Evolutionary conservation across 2,797 vertebrate species (phyloP).

Genomic region (Parauchenoglanis ngamensis): DNA sequence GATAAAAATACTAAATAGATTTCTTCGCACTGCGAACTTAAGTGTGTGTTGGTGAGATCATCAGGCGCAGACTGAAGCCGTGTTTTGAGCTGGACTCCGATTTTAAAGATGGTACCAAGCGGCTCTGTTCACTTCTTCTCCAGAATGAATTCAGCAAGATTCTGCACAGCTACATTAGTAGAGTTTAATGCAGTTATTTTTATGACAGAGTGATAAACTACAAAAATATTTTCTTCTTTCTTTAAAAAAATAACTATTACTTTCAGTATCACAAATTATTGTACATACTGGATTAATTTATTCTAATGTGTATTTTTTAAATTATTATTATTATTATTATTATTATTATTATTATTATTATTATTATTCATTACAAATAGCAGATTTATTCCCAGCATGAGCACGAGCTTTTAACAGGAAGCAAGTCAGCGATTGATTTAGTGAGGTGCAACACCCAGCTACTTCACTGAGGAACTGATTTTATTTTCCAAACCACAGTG

Average conservation of each 20-base stretch:
- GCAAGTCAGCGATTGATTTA: not conserved
- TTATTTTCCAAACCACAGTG: not conserved
- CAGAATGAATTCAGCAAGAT: not conserved
- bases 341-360: not conserved
- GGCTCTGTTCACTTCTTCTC: not conserved
- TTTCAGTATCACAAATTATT: not conserved
- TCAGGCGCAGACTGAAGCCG: not conserved
- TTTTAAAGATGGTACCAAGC: not conserved
- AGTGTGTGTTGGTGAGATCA: not conserved
- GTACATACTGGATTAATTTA: not conserved
- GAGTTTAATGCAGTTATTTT: not conserved
- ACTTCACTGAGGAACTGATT: not conserved
- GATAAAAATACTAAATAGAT: not conserved
- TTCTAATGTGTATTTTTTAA: not conserved
- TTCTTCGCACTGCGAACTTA: not conserved
- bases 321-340: slow-evolving; percentile 15
- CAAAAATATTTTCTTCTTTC: not conserved
- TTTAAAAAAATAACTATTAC: not conserved
- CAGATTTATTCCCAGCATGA: not conserved
- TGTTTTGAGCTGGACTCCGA: not conserved
- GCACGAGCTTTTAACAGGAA: not conserved
- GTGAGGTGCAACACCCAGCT: not conserved
- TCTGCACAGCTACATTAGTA: not conserved
- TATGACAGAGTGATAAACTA: not conserved
- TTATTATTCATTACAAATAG: not conserved